phyloP scores from a whole-genome alignment of 2,888 invertebrate genomes.

The Sussaba pulchella region DNA sequence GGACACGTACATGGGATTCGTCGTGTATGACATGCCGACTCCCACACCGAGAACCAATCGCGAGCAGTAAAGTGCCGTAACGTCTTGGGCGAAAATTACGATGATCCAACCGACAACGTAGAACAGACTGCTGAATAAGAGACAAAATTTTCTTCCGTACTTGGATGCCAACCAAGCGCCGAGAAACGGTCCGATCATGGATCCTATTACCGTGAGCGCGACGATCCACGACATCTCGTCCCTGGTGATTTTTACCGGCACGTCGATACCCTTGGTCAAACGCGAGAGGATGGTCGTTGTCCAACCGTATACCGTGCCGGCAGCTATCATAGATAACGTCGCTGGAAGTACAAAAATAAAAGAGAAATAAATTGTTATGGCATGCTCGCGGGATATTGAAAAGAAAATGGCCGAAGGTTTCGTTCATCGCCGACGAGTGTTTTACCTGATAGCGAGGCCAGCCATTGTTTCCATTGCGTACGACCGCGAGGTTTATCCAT shows the following conservation, averaged over 20 bases:
- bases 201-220: constrained; percentile 80
- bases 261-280: constrained; percentile 69
- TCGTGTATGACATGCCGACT: constrained; percentile 81
- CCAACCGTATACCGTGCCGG: constrained; percentile 83
- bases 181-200: constrained; percentile 81
- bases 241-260: constrained; percentile 75
- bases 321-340: constrained; percentile 82
- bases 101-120: constrained; percentile 81
- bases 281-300: constrained; percentile 78
- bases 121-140: constrained; percentile 79
- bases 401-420: not conserved
- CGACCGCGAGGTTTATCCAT: constrained; percentile 65
- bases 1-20: constrained; percentile 82
- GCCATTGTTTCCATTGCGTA: constrained; percentile 81
- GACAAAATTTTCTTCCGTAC: constrained; percentile 79
- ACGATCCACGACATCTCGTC: constrained; percentile 81
- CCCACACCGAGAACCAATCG: constrained; percentile 80
- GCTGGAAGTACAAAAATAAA: constrained; percentile 72
- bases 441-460: constrained; percentile 82
- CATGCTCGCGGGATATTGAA: not conserved
- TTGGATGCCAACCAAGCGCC: constrained; percentile 79
- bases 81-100: constrained; percentile 76
- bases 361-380: not conserved
- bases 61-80: constrained; percentile 76
- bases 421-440: not conserved